Evolutionary conservation across 53 echinoderm and acorn worm genomes (phyloP), one percentile per base, ranked within the genome.

Genomic region (Echinarachnius parma): DNA sequence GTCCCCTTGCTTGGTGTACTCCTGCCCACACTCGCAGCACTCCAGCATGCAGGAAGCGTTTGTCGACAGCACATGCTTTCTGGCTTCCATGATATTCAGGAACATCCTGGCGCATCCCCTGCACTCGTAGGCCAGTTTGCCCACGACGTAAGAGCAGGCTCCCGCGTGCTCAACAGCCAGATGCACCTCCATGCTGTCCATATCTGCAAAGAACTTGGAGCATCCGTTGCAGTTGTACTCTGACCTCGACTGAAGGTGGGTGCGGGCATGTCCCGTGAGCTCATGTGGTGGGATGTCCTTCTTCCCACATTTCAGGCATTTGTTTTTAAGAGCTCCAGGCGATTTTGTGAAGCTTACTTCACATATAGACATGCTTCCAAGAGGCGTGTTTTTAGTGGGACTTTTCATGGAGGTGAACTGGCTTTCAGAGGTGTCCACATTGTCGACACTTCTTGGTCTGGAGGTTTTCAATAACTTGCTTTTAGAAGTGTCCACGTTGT

Each of bases 11-110:
- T 52, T 25, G 0, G 31, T 21, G 25, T 32, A 68, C 21, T 30
- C 31, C 4, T 28, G 28, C 10, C 31, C 18, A 33, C 52, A 52
- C 18, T 34, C 33, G 3, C 50, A 28, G 52, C 68, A 68, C 10
- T 49, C 66, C 31, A 50, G 48, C 34, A 32, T 22, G 32, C 66
- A 68, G 10, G 68, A 29, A 14, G 31, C 19, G 52, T 68, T 52
- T n/a, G 68, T 68, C 21, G 68, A 68, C 21, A 68, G 68, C 50
- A 68, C 68, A 68, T 68, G 68, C 21, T 68, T 68, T 21, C 52
- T 49, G 4, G 68, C 68, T 24, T 68, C 68, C 33, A 68, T 30
- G 29, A 68, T 22, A 22, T 34, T 68, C 13, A 0, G 14, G 29
- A 68, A 68, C n/a, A 21, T 37, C 35, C 21, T 49, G 21, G 21